Evolutionary conservation across 2,888 invertebrate species (phyloP).

Genomic region (Ennomos quercinarius): DNA sequence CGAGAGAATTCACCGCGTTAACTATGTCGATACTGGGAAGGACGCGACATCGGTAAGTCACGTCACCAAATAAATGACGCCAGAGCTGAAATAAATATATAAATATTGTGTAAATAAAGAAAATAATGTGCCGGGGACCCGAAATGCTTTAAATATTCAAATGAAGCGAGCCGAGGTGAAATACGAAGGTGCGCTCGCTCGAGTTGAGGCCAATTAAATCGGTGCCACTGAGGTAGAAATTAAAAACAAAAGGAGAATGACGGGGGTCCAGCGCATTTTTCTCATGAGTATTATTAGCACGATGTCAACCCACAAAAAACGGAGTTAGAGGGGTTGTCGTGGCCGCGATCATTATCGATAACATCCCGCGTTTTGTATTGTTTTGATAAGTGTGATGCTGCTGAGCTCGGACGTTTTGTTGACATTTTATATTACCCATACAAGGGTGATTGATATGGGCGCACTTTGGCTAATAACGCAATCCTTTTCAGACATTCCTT

Average conservation of each 20-base stretch:
- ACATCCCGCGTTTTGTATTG: conserved; percentile 83
- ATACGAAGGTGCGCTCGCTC: conserved; percentile 84
- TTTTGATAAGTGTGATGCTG: conserved; percentile 81
- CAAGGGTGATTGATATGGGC: conserved; percentile 71
- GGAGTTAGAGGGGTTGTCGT: conserved; percentile 79
- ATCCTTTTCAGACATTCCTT: conserved; percentile 33
- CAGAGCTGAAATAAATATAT: conserved; percentile 81
- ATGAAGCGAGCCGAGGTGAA: conserved; percentile 84
- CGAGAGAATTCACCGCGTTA: conserved; percentile 82
- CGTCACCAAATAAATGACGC: conserved; percentile 84
- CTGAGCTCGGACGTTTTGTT: conserved; percentile 68
- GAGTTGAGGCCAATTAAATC: conserved; percentile 85
- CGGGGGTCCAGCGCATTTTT: conserved; percentile 82
- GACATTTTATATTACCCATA: conserved; percentile 73
- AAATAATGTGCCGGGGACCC: conserved; percentile 79
- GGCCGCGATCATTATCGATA: conserved; percentile 79
- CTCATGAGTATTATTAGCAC: conserved; percentile 86
- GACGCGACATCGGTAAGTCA: conserved; percentile 84
- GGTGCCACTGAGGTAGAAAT: conserved; percentile 86
- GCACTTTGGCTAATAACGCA: conserved; percentile 47
- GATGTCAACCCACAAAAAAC: conserved; percentile 84
- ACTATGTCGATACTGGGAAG: conserved; percentile 85
- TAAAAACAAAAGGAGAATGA: conserved; percentile 85
- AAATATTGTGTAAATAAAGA: conserved; percentile 84
- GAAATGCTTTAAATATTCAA: conserved; percentile 85